Conservation (phyloP, 2,113 vertebrate species). For the Hyla sarda region DNA sequence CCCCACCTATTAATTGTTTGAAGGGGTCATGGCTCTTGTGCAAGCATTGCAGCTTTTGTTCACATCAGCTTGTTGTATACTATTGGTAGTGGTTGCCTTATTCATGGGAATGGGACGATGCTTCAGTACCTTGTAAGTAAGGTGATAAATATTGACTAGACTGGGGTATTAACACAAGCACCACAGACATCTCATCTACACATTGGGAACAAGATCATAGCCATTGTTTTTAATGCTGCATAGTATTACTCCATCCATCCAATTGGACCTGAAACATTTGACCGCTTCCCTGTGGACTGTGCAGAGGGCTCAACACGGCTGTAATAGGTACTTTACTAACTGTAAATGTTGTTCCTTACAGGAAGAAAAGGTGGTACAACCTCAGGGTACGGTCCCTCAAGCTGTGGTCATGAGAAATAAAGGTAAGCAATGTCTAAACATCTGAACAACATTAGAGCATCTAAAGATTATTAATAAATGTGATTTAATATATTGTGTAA, state of each 20-base stretch:
- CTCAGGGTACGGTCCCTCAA: slow-evolving; percentile 80
- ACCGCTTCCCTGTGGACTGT: not conserved
- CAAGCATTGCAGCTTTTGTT: no score
- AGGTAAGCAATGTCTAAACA: slow-evolving; percentile 71
- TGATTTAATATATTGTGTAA: no score
- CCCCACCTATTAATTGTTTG: no score
- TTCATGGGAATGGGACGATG: no score
- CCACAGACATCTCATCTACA: not conserved
- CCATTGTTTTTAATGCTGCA: not conserved
- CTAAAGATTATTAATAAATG: no score
- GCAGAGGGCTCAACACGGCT: not conserved
- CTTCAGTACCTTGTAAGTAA: no score
- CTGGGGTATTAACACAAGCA: no score
- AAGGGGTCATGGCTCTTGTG: no score
- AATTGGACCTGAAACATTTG: not conserved
- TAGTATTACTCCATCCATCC: not conserved
- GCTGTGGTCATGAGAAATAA: slow-evolving; percentile 90
- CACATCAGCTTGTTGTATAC: no score
- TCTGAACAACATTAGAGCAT: not conserved
- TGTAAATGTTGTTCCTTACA: slow-evolving; percentile 64
- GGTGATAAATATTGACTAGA: no score
- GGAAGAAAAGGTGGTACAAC: slow-evolving; percentile 81
- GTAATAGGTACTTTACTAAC: not conserved
- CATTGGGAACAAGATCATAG: not conserved
- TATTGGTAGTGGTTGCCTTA: no score